Evolutionary conservation across 2,113 vertebrate species (phyloP).

Genomic region (Ariopsis seemanni): DNA sequence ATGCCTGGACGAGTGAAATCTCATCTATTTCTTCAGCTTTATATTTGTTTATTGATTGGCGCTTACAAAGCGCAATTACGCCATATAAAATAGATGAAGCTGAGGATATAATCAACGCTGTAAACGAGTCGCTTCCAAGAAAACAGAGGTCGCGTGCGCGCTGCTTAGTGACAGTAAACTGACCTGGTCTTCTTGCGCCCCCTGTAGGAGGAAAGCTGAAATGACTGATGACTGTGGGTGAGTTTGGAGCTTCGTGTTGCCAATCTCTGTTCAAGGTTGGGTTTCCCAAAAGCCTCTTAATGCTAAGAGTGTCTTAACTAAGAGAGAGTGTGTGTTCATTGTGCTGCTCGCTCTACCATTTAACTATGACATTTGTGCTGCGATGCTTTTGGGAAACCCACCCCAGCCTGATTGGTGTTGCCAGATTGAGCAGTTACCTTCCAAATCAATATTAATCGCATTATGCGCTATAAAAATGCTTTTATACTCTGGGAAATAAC

Average conservation of each 20-base stretch:
- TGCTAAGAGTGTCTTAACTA: too few relatives aligned
- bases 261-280: neutral
- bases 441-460: too few relatives aligned
- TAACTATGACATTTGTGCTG: too few relatives aligned
- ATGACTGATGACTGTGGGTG: neutral
- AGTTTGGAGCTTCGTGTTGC: neutral
- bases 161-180: neutral
- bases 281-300: too few relatives aligned
- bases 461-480: too few relatives aligned
- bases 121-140: too few relatives aligned
- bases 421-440: neutral
- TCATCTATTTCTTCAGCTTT: neutral
- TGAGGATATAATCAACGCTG: too few relatives aligned
- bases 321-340: too few relatives aligned
- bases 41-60: neutral
- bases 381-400: too few relatives aligned
- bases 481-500: neutral
- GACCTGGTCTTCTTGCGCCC: neutral
- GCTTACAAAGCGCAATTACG: neutral
- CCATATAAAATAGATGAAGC: neutral
- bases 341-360: too few relatives aligned
- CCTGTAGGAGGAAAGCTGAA: neutral
- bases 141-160: neutral
- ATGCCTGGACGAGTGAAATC: neutral
- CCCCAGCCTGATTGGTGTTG: neutral